Percentiles rank a stretch among this genome's conserved stretches.
Conservation (phyloP, 2,797 vertebrate species). For the Danio tinwini region DNA sequence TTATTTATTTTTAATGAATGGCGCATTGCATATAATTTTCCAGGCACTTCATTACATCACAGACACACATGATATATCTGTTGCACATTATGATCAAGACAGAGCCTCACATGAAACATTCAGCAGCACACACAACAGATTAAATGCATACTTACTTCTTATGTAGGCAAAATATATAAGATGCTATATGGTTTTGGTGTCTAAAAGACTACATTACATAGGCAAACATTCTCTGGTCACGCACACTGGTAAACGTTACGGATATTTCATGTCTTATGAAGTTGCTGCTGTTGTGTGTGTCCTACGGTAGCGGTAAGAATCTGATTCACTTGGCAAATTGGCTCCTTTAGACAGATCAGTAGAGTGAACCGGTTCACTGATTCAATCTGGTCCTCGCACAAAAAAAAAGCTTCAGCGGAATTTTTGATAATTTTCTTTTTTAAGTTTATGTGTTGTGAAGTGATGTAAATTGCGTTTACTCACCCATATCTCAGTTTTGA, state of each 20-base stretch:
- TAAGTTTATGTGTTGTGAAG: background rate
- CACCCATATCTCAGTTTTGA: background rate
- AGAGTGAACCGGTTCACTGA: background rate
- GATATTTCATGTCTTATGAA: background rate
- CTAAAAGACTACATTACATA: background rate
- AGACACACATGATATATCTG: background rate
- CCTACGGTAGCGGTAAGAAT: background rate
- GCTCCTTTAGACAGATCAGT: background rate
- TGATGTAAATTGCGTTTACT: background rate
- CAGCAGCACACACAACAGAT: background rate
- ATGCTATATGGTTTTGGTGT: background rate
- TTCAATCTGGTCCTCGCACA: background rate
- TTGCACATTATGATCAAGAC: background rate
- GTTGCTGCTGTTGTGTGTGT: slow-evolving; percentile 9
- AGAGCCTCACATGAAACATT: background rate
- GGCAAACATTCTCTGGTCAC: background rate
- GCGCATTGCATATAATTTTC: background rate
- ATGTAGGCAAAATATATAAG: background rate
- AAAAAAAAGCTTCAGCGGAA: no score
- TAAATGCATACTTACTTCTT: slow-evolving; percentile 1
- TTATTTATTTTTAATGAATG: no score
- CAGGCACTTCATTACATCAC: background rate
- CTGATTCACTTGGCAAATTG: background rate
- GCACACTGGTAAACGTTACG: background rate
- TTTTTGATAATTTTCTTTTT: background rate